phyloP scores from a whole-genome alignment of 2,113 vertebrate genomes.

The Cebidichthys violaceus region DNA sequence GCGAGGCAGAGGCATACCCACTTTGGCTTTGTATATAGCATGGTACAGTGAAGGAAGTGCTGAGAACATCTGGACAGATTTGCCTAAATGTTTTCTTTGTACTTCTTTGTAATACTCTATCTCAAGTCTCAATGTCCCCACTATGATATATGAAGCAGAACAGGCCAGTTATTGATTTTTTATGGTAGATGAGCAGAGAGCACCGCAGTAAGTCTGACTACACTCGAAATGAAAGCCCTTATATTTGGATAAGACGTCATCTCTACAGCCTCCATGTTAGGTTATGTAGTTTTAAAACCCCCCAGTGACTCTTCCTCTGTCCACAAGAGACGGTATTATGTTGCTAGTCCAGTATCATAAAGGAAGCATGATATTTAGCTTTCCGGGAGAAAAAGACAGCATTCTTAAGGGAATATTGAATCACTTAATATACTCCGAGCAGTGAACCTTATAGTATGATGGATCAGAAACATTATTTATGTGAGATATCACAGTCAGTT shows the following conservation, averaged over 20 bases:
- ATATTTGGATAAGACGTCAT: constrained; percentile 63
- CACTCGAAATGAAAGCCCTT: constrained; percentile 57
- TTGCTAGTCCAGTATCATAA: constrained; percentile 74
- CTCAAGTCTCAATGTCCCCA: constrained; percentile 68
- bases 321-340: constrained; percentile 61
- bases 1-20: constrained; percentile 56
- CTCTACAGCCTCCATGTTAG: constrained; percentile 59
- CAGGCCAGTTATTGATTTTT: constrained; percentile 64
- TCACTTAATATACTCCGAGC: constrained; percentile 32
- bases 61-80: constrained; percentile 65
- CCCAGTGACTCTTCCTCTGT: constrained; percentile 59
- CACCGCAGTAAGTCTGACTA: constrained; percentile 48
- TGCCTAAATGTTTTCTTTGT: constrained; percentile 73
- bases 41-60: constrained; percentile 65
- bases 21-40: constrained; percentile 81
- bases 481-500: constrained; percentile 61
- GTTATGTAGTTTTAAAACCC: constrained; percentile 52
- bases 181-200: constrained; percentile 59
- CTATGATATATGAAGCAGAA: constrained; percentile 69
- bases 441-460: constrained; percentile 43
- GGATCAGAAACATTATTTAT: constrained; percentile 51
- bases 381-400: constrained; percentile 57
- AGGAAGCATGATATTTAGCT: constrained; percentile 78
- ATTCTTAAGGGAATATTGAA: constrained; percentile 54
- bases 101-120: constrained; percentile 76